A percentile compares a stretch with the other conserved stretches of the same genome.
Evolutionary conservation across 1,140 invertebrate species (phyloP).

Genomic region (Drosophila bifasciata): DNA sequence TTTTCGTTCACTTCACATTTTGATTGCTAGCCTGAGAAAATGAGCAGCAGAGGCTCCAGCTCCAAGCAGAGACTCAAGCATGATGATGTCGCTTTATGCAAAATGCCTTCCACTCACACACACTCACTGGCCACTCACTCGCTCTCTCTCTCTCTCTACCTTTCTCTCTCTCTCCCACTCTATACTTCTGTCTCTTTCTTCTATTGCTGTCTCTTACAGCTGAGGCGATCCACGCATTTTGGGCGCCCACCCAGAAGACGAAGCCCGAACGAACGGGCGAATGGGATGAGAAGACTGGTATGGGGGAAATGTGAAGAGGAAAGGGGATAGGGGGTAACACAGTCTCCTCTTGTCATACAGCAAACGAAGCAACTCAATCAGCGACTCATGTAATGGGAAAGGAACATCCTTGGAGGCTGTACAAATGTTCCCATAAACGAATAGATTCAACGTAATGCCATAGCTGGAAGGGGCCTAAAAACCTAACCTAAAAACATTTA

Average conservation of each 20-base stretch:
- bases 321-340: too few species aligned
- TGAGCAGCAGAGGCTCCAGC: slow-evolving; percentile 16
- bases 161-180: slow-evolving; percentile 3
- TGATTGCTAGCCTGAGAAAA: slow-evolving; percentile 73
- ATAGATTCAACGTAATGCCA: too few species aligned
- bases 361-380: too few species aligned
- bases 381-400: too few species aligned
- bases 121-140: background rate
- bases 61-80: slow-evolving; percentile 41
- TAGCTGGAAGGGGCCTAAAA: too few species aligned
- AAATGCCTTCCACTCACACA: slow-evolving; percentile 40
- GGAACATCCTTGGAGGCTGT: too few species aligned
- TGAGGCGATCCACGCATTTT: slow-evolving; percentile 41
- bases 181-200: slow-evolving; percentile 1
- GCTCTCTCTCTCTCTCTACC: slow-evolving; percentile 6
- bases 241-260: slow-evolving; percentile 67
- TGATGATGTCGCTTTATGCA: slow-evolving; percentile 76
- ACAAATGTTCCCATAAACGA: too few species aligned
- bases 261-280: slow-evolving; percentile 26
- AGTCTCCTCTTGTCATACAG: too few species aligned
- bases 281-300: background rate
- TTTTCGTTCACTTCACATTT: slow-evolving; percentile 34
- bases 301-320: background rate
- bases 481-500: too few species aligned
- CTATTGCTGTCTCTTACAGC: slow-evolving; percentile 1